These are phyloP conservation scores for Sinelater perroti DNA, from an alignment of 2,888 invertebrate genomes.

Conservation along the genomic window DNA sequence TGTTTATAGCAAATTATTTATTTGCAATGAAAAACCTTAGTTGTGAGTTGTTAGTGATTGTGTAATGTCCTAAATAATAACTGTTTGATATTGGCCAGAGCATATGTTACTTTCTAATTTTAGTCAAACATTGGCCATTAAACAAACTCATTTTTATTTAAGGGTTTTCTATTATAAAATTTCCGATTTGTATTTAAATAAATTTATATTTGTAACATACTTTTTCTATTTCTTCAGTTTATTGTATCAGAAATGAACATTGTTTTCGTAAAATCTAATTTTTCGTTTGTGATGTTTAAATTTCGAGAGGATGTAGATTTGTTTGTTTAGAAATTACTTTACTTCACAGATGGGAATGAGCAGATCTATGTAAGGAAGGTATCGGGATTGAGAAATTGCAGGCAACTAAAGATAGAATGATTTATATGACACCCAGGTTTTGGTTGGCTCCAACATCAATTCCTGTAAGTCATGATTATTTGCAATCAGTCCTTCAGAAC, in stretches of 20 bases:
- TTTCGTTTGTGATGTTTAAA: no score
- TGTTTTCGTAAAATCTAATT: no score
- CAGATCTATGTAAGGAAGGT: no score
- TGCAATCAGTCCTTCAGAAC: no score
- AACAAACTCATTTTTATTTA: conserved; percentile 52
- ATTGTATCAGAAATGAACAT: conserved; percentile 1
- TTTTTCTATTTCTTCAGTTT: conserved; percentile 21
- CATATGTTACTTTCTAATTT: conserved; percentile 50
- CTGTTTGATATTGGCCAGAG: conserved; percentile 53
- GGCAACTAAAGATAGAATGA: no score
- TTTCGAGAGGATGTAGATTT: no score
- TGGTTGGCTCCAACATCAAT: no score
- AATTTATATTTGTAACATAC: conserved; percentile 59
- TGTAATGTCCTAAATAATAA: conserved; percentile 46
- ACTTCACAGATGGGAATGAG: no score
- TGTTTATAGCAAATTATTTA: conserved; percentile 42
- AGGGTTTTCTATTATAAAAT: conserved; percentile 56
- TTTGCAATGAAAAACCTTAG: conserved; percentile 50
- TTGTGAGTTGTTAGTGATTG: conserved; percentile 54
- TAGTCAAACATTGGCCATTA: conserved; percentile 48
- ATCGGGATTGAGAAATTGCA: no score
- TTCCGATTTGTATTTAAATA: conserved; percentile 60
- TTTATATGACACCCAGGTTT: no score
- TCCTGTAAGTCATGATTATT: no score
- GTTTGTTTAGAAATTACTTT: no score